These are phyloP conservation scores for Gila orcuttii DNA, from an alignment of 2,113 vertebrate genomes.

Conservation along the genomic window DNA sequence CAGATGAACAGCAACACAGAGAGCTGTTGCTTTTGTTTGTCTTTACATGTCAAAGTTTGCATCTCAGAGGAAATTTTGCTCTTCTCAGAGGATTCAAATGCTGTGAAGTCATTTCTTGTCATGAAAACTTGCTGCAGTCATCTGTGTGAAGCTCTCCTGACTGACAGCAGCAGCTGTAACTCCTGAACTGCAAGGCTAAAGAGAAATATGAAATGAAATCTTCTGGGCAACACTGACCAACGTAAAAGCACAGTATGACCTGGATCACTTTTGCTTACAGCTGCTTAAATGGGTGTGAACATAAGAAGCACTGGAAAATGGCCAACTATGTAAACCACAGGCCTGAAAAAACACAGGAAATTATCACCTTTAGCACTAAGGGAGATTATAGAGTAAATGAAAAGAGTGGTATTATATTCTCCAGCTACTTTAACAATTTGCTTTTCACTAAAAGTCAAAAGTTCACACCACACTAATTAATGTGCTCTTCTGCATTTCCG, in stretches of 20 bases:
- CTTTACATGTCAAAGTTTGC: not conserved
- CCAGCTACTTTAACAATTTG: not conserved
- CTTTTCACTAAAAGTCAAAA: not conserved
- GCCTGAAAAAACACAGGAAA: not conserved
- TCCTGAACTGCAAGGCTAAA: not conserved
- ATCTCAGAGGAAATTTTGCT: not conserved
- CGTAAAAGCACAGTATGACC: not conserved
- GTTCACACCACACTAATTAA: not conserved
- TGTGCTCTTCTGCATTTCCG: not conserved
- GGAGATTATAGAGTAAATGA: not conserved
- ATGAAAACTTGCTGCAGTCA: conserved; percentile 11
- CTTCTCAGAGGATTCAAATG: conserved; percentile 22
- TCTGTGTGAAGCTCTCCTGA: conserved; percentile 21
- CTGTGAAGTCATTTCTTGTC: conserved; percentile 57
- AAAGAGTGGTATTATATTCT: not conserved
- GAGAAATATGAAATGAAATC: not conserved
- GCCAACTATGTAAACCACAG: not conserved
- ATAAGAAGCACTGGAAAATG: not conserved
- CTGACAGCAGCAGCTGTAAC: conserved; percentile 43
- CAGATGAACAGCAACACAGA: not conserved
- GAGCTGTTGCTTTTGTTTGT: not conserved
- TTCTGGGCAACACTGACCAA: not conserved
- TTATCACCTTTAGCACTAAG: not conserved
- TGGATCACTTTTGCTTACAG: not conserved
- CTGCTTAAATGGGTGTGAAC: conserved; percentile 1